Percentiles rank a stretch among this genome's conserved stretches.
phyloP scores from a whole-genome alignment of 2,888 invertebrate genomes.

The Caenorhabditis afra region DNA sequence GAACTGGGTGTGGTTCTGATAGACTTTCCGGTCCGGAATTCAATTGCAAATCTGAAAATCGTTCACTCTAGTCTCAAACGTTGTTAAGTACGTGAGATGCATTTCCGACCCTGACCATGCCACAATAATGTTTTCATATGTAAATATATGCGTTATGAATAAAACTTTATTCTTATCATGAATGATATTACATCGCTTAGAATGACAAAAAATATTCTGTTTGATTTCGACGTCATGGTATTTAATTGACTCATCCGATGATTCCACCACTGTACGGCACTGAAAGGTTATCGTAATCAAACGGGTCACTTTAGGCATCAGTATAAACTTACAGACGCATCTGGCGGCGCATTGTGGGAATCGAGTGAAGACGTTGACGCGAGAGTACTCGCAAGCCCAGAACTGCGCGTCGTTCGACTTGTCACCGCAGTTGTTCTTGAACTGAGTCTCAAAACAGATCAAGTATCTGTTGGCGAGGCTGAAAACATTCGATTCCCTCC shows the following conservation, averaged over 20 bases:
- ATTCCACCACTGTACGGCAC: constrained; percentile 68
- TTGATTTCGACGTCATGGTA: constrained; percentile 29
- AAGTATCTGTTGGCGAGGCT: constrained; percentile 64
- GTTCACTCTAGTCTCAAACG: too few relatives aligned
- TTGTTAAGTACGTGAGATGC: too few relatives aligned
- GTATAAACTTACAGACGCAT: constrained; percentile 68
- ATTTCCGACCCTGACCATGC: too few relatives aligned
- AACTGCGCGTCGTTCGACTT: constrained; percentile 65
- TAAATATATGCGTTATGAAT: too few relatives aligned
- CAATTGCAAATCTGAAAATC: too few relatives aligned
- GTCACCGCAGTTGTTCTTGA: constrained; percentile 62
- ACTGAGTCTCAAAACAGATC: constrained; percentile 64
- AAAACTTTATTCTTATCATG: constrained; percentile 55
- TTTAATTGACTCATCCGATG: constrained; percentile 57
- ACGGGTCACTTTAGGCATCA: not conserved
- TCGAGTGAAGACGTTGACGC: constrained; percentile 70
- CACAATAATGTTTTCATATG: too few relatives aligned
- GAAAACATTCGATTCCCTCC: constrained; percentile 3
- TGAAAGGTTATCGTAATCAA: too few relatives aligned
- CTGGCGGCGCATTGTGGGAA: constrained; percentile 68
- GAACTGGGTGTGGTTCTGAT: too few relatives aligned
- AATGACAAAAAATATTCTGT: constrained; percentile 48
- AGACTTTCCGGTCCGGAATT: too few relatives aligned
- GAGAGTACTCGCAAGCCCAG: constrained; percentile 74
- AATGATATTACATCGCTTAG: constrained; percentile 50